Conservation (phyloP, 53 echinoderm and acorn worm species). For the Mesocentrotus franciscanus region DNA sequence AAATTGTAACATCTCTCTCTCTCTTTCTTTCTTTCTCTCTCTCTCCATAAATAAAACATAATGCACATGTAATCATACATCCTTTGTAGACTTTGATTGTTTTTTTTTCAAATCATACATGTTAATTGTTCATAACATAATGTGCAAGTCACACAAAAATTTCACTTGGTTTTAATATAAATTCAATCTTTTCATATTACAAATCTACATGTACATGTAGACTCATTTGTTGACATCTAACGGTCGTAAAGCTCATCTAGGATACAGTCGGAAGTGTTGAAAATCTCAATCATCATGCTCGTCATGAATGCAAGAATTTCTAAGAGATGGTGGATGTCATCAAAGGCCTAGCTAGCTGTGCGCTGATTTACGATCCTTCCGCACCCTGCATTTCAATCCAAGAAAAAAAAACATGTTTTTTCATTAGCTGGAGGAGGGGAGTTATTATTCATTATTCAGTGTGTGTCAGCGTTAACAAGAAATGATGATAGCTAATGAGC, state of each 20-base stretch:
- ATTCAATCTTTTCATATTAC: neutral
- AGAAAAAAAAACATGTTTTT: neutral
- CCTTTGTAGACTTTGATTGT: neutral
- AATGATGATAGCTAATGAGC: slow-evolving; percentile 14
- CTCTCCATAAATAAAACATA: neutral
- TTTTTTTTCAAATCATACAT: neutral
- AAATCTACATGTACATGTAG: neutral
- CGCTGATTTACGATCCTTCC: slow-evolving; percentile 3
- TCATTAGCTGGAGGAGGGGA: neutral
- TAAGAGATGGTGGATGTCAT: neutral
- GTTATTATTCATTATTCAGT: slow-evolving; percentile 47
- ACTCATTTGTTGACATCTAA: neutral
- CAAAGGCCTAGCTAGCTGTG: neutral
- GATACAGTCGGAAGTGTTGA: neutral
- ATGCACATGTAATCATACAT: neutral
- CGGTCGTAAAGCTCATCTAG: slow-evolving; percentile 5
- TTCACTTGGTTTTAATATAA: neutral
- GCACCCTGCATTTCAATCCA: neutral
- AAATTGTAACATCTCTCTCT: too few species aligned
- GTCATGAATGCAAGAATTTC: neutral
- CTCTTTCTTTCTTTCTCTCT: neutral
- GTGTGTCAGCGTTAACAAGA: slow-evolving; percentile 7
- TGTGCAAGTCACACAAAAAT: neutral
- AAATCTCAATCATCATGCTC: neutral
- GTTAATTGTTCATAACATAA: neutral